phyloP scores from a whole-genome alignment of 2,113 vertebrate genomes.

The Alaudala cheleensis region DNA sequence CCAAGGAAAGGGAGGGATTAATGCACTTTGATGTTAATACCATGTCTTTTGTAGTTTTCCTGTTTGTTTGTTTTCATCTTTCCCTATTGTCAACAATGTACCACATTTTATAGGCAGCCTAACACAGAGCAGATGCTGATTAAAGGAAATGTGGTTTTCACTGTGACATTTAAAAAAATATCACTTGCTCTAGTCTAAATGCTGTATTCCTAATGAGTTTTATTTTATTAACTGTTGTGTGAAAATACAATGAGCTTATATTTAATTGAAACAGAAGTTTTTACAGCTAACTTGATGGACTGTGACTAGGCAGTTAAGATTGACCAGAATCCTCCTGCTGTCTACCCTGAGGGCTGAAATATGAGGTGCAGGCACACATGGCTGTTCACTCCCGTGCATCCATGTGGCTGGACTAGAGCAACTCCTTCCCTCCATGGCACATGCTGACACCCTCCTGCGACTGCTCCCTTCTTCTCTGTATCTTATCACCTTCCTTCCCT shows the following conservation, averaged over 20 bases:
- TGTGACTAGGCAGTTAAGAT: conserved; percentile 16
- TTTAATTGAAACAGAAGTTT: conserved; percentile 61
- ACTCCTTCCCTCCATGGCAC: neutral
- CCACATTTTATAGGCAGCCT: conserved; percentile 57
- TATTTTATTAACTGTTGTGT: conserved; percentile 73
- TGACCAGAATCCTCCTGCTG: conserved; percentile 22
- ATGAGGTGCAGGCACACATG: neutral
- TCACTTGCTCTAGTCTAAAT: conserved; percentile 48
- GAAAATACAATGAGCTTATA: conserved; percentile 54
- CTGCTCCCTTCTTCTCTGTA: neutral
- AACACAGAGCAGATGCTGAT: conserved; percentile 75
- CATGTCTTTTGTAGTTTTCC: conserved; percentile 55
- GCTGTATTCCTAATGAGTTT: conserved; percentile 64
- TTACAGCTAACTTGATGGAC: conserved; percentile 30
- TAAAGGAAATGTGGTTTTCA: conserved; percentile 71
- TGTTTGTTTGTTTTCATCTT: conserved; percentile 74
- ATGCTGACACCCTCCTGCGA: neutral
- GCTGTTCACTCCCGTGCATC: neutral
- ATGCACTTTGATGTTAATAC: conserved; percentile 65
- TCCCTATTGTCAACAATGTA: conserved; percentile 50
- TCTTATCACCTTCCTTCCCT: neutral
- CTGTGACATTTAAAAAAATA: conserved; percentile 66
- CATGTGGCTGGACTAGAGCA: fast-evolving
- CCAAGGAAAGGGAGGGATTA: conserved; percentile 14
- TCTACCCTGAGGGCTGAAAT: neutral